Evolutionary conservation across 2,888 invertebrate species (phyloP), one percentile per base, ranked within the genome.

Genomic region (Bruchidius siliquastri): DNA sequence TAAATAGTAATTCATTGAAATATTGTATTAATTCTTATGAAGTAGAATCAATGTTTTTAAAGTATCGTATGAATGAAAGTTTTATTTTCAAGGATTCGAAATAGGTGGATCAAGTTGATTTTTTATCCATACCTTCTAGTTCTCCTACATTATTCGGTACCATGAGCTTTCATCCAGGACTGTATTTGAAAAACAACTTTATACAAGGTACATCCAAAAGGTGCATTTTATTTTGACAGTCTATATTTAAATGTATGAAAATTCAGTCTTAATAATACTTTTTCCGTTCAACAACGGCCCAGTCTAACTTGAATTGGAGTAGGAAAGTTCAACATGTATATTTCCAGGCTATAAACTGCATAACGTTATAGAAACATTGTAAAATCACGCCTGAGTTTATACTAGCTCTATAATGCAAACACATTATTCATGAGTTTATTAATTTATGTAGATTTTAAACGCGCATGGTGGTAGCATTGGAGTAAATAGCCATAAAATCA

Each of bases 101-200:
- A n/a, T n/a, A n/a, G n/a, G n/a, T n/a, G n/a, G n/a, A n/a, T n/a
- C n/a, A n/a, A n/a, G n/a, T n/a, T n/a, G n/a, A n/a, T n/a, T n/a
- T n/a, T n/a, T n/a, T n/a, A n/a, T n/a, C n/a, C n/a, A n/a, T n/a
- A n/a, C 26, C 26, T 8, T 4, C 26, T 4, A 8, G 26, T 26
- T 26, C 13, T 49, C 49, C 1, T 49, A 49, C 13, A 49, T 49
- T 49, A 8, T 26, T 71, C 72, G 69, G 72, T 71, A 72, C 68
- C 70, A 72, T 49, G 72, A 73, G 74, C 74, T 74, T 72, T 73
- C 68, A 74, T 74, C 70, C 72, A 72, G 69, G 69, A 67, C 68
- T 72, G 30, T 71, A 71, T 30, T 22, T 49, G 67, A 49, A 66
- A 68, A 73, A 69, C 69, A 68, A 76, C 22, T 49, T 13, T 49